These are phyloP conservation scores for Daktulosphaira vitifoliae DNA, from an alignment of 1,140 invertebrate genomes.

Conservation along the genomic window DNA sequence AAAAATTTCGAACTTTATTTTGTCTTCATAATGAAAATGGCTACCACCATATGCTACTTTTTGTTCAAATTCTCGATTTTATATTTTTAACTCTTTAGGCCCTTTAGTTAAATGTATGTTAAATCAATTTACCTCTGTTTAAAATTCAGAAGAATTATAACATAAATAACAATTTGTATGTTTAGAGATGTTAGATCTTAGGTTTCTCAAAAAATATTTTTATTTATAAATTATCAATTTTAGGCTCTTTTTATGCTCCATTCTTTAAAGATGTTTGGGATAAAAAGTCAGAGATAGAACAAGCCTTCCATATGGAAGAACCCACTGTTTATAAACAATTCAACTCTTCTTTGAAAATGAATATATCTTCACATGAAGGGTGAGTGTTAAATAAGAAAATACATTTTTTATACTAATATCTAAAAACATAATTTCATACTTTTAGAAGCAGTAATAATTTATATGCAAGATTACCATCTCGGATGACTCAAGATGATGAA, in stretches of 20 bases:
- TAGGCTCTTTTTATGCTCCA: constrained; percentile 88
- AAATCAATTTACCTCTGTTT: no score
- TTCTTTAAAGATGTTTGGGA: constrained; percentile 96
- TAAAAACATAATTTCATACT: neutral
- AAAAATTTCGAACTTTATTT: no score
- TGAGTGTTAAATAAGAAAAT: constrained; percentile 35
- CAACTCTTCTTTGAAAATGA: constrained; percentile 45
- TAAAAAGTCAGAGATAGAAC: constrained; percentile 88
- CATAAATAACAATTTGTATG: no score
- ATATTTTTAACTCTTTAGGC: no score
- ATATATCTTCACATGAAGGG: constrained; percentile 44
- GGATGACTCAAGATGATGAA: constrained; percentile 42
- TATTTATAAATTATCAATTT: no score
- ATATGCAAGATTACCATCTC: constrained; percentile 43
- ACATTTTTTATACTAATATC: neutral
- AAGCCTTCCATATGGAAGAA: constrained; percentile 83
- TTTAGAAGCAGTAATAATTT: constrained; percentile 27
- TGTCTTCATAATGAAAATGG: no score
- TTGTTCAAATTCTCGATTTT: no score
- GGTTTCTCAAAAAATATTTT: no score
- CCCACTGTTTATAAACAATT: constrained; percentile 45
- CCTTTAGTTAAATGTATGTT: no score
- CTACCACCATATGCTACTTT: no score
- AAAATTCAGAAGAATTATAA: no score
- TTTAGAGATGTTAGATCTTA: no score